Base-by-base conservation (phyloP, 23 tunicate species). In the Styela plicata region DNA sequence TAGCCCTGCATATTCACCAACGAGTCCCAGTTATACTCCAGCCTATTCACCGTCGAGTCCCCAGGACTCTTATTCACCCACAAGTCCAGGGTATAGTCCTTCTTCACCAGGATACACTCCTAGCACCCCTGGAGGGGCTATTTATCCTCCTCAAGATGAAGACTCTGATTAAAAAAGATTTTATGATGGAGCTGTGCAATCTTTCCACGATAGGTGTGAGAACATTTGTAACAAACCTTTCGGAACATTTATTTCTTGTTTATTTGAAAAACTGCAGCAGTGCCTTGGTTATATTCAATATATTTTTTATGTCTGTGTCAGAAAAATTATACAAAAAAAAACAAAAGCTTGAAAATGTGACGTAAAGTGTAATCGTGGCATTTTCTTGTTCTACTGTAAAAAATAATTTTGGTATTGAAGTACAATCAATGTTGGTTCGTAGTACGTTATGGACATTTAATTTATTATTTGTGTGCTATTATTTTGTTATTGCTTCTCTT, bases 11-110 rank as follows among this genome's bases (percentile, higher is more conserved):
- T 70, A 82, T 34, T 82, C 88, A 13, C 99, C 94, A 0, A 33
- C 99, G 21, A 89, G 95, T 53, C 99, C 99, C 7, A 85, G 87
- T n/a, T 73, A 82, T 35, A 30, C 84, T 10, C 84, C 84, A 3
- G 63, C 79, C 25, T 94, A 94, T 77, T 87, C 94, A 74, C 98
- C 98, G 24, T 69, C 98, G 28, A 89, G 95, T 78, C 98, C 98
- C 23, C 86, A 64, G 30, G 81, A 76, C 31, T 44, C 66, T 22
- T 95, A 95, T 69, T 89, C 89, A 24, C 98, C 98, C 0, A 78
- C 89, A n/a, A 78, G 89, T 13, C 98, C 98, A n/a, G 83, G 93
- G 19, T 92, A 92, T 65, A 83, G 83, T 66, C 97, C 97, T 30
- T 80, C 80, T 53, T 84, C 96, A 24, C 96, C 96, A 20, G 87